These are phyloP conservation scores for Australoheros scitulus DNA, from an alignment of 2,113 vertebrate genomes.

Conservation along the genomic window DNA sequence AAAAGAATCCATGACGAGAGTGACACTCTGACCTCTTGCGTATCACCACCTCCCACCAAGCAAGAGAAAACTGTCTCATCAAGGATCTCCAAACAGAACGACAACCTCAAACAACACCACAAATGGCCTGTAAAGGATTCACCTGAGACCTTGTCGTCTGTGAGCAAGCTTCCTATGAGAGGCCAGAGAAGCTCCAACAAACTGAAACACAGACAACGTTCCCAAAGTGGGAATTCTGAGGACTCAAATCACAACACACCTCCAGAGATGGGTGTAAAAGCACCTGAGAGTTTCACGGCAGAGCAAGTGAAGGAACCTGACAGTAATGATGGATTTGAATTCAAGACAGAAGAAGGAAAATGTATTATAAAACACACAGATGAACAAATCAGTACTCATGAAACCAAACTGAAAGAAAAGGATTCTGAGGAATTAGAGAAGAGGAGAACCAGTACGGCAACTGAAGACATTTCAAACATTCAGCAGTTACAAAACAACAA, in stretches of 20 bases:
- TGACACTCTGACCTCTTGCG: constrained; percentile 24
- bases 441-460: not conserved
- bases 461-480: constrained; percentile 4
- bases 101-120: constrained; percentile 32
- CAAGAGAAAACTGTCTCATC: constrained; percentile 45
- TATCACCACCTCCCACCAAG: constrained; percentile 48
- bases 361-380: not conserved
- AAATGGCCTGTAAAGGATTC: constrained; percentile 58
- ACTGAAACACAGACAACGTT: constrained; percentile 36
- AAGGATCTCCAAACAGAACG: constrained; percentile 43
- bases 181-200: constrained; percentile 55
- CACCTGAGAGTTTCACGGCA: not conserved
- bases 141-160: constrained; percentile 9
- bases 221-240: constrained; percentile 9
- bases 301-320: constrained; percentile 2
- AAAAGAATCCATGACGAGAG: constrained; percentile 59
- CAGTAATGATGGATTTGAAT: not conserved
- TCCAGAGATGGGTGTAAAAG: not conserved
- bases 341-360: constrained; percentile 11
- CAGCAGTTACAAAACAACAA: not conserved
- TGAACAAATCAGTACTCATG: not conserved
- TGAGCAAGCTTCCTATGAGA: constrained; percentile 65
- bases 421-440: not conserved
- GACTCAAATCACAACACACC: not conserved
- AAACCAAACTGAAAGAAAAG: constrained; percentile 8